phyloP scores from a whole-genome alignment of 2,113 vertebrate species.

The Urocolius indicus region DNA sequence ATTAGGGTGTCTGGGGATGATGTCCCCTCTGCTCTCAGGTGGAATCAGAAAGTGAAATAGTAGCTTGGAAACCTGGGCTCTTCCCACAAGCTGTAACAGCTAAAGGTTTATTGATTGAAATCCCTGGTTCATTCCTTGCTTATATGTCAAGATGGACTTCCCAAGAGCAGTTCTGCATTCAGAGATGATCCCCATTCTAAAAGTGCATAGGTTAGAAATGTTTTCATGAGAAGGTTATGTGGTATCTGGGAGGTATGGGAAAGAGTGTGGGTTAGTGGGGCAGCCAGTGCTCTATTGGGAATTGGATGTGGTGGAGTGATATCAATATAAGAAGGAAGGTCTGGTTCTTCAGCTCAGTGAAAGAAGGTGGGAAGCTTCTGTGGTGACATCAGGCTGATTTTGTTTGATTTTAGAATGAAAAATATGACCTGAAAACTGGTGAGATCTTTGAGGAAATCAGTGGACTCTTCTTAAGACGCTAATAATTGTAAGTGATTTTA shows the following conservation, averaged over 20 bases:
- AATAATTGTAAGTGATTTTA: not conserved
- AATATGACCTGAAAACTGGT: not conserved
- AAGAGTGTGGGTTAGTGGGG: not conserved
- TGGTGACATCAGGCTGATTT: not conserved
- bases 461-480: not conserved
- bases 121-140: not conserved
- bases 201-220: not conserved
- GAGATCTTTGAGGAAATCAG: not conserved
- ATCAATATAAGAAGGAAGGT: not conserved
- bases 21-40: not conserved
- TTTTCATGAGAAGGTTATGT: too few relatives aligned
- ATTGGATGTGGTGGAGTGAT: too few relatives aligned
- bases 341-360: not conserved
- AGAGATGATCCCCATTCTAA: not conserved
- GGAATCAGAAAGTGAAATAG: not conserved
- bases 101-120: not conserved
- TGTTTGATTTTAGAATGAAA: not conserved
- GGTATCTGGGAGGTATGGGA: not conserved
- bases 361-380: not conserved
- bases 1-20: fast-evolving
- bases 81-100: not conserved
- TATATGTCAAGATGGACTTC: not conserved
- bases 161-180: not conserved
- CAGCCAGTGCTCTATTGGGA: fast-evolving
- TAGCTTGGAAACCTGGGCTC: not conserved